Percentiles rank a stretch among this genome's conserved stretches.
Conservation (phyloP, 2,113 vertebrate genomes). For the Chamaea fasciata region DNA sequence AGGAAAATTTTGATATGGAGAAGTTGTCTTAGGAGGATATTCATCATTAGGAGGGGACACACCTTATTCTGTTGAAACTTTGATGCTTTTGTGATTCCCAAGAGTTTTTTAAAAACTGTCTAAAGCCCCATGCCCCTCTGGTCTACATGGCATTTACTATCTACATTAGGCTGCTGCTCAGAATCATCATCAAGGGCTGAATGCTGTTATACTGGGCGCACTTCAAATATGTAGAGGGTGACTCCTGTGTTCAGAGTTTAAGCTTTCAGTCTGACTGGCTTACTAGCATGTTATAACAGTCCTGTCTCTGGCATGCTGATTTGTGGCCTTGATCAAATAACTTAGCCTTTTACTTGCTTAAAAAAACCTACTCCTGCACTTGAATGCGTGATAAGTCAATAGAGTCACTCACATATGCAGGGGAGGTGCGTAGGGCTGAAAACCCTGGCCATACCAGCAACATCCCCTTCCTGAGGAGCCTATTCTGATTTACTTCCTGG, state of each 20-base stretch:
- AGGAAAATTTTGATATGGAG: background rate
- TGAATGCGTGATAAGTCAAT: background rate
- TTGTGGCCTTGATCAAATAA: background rate
- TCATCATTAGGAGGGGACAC: background rate
- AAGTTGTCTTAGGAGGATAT: background rate
- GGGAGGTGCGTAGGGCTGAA: background rate
- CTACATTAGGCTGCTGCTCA: background rate
- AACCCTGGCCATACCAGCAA: background rate
- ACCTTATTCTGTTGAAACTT: background rate
- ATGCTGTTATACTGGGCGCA: background rate
- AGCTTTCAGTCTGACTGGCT: background rate
- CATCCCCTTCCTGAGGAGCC: background rate
- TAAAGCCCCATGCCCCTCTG: background rate
- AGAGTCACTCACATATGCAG: background rate
- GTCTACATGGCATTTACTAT: background rate
- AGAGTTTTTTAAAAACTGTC: background rate
- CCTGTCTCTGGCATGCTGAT: background rate
- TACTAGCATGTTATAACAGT: background rate
- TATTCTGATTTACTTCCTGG: background rate
- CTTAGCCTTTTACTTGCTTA: background rate
- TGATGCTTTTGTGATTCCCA: background rate
- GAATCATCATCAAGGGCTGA: background rate
- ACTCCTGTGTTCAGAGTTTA: background rate
- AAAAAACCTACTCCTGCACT: background rate
- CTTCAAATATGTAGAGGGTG: background rate